Conservation (phyloP, 2,113 vertebrate species). For the Xyrauchen texanus region DNA sequence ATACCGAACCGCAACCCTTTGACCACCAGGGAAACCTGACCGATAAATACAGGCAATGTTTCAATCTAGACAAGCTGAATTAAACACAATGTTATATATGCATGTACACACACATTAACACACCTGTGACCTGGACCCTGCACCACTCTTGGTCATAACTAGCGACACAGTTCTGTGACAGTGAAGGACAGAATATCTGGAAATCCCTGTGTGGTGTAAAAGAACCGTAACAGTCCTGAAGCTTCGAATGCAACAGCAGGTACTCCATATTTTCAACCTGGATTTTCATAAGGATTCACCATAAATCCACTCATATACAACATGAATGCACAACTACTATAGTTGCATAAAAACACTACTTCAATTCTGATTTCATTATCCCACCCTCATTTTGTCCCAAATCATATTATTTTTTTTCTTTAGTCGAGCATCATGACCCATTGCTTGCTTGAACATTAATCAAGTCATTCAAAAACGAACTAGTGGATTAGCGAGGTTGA, state of each 20-base stretch:
- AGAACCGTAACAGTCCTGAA: slow-evolving; percentile 76
- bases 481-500: no score
- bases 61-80: neutral
- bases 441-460: no score
- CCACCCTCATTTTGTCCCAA: no score
- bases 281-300: neutral
- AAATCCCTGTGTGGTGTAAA: slow-evolving; percentile 61
- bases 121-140: slow-evolving; percentile 85
- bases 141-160: slow-evolving; percentile 82
- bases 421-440: no score
- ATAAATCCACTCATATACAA: neutral
- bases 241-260: slow-evolving; percentile 71
- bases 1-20: slow-evolving; percentile 80
- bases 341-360: neutral
- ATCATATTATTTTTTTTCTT: no score
- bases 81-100: neutral
- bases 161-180: slow-evolving; percentile 85
- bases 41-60: slow-evolving; percentile 25
- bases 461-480: no score
- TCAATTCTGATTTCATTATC: neutral
- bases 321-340: neutral
- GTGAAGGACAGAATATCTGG: slow-evolving; percentile 74
- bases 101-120: slow-evolving; percentile 30
- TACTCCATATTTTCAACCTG: slow-evolving; percentile 80
- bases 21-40: slow-evolving; percentile 77